Evolutionary conservation across 2,113 vertebrate species (phyloP).

Genomic region (Chitala chitala): DNA sequence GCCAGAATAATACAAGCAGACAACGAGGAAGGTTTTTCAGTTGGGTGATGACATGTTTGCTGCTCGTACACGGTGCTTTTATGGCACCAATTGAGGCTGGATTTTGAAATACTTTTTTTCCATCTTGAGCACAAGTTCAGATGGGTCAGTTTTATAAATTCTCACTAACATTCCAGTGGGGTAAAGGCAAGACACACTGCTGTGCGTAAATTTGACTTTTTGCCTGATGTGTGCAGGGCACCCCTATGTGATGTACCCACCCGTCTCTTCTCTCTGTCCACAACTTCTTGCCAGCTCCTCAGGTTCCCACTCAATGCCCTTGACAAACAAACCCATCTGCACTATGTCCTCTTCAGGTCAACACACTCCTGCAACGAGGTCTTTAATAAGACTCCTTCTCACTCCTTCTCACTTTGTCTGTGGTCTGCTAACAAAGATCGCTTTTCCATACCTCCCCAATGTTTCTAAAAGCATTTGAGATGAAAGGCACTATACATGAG

Average conservation of each 20-base stretch:
- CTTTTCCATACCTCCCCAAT: background rate
- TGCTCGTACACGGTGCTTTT: background rate
- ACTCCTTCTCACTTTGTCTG: too few species aligned
- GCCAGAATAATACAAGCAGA: background rate
- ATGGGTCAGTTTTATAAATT: background rate
- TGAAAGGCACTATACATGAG: too few species aligned
- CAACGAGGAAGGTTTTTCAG: background rate
- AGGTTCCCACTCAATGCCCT: background rate
- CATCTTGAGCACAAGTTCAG: background rate
- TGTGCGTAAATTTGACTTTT: background rate
- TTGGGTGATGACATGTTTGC: background rate
- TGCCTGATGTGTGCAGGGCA: background rate
- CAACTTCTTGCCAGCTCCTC: background rate
- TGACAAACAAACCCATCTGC: slow-evolving; percentile 8
- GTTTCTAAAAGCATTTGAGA: too few species aligned
- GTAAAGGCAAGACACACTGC: background rate
- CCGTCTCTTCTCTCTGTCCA: background rate
- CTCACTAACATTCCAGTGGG: background rate
- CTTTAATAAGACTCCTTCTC: background rate
- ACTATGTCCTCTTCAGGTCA: slow-evolving; percentile 1
- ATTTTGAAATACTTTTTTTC: background rate
- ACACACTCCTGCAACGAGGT: background rate
- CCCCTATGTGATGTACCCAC: background rate
- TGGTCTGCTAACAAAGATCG: too few species aligned
- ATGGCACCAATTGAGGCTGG: background rate